Conservation (phyloP, 1,140 invertebrate species). For the Alviniconcha marisindica region DNA sequence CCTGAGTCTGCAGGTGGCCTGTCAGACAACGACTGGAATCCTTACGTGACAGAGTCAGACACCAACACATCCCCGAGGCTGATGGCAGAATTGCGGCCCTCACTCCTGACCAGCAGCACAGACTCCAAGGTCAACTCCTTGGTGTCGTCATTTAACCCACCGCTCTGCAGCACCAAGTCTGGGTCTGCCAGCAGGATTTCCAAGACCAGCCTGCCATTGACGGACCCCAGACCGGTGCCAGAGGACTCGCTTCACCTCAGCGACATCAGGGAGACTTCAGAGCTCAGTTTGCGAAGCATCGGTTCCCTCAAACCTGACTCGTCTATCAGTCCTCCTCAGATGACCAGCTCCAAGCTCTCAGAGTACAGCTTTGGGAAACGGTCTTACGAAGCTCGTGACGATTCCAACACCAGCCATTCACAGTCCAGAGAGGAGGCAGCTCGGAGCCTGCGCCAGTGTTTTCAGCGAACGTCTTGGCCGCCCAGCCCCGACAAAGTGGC, state of each 20-base stretch:
- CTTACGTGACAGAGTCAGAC: conserved; percentile 56
- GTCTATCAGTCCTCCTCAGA: conserved; percentile 15
- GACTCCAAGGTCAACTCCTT: conserved; percentile 19
- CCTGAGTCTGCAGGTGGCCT: conserved; percentile 51
- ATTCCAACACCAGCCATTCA: neutral
- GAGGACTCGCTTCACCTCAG: neutral
- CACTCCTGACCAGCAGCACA: neutral
- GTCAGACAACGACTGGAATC: conserved; percentile 58
- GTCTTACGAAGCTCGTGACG: neutral
- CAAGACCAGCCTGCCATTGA: neutral
- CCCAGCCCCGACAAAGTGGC: neutral
- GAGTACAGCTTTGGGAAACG: conserved; percentile 31
- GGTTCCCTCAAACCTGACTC: conserved; percentile 1
- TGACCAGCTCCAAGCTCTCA: conserved; percentile 33
- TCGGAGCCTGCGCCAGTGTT: neutral
- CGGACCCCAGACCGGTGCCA: conserved; percentile 1
- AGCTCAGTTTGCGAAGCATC: neutral
- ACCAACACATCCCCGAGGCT: conserved; percentile 48
- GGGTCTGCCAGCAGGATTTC: conserved; percentile 16
- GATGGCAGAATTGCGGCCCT: neutral
- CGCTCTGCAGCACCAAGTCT: conserved; percentile 42
- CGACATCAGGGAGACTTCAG: conserved; percentile 31
- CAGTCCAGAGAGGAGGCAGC: neutral
- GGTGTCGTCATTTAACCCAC: conserved; percentile 41
- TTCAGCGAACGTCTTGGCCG: conserved; percentile 30